Conservation (phyloP, 2,797 vertebrate species). For the Semotilus atromaculatus region DNA sequence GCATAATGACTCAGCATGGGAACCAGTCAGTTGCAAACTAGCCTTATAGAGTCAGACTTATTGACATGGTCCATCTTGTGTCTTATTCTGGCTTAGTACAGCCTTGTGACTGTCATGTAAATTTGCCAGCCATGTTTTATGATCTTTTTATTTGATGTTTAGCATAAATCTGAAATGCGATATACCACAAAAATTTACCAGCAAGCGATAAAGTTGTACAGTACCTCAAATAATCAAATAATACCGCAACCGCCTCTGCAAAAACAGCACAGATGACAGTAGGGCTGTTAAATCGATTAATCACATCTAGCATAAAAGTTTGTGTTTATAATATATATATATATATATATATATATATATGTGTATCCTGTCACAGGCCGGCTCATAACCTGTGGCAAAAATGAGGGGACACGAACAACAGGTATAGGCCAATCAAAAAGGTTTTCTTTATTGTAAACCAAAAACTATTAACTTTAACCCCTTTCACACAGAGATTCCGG, state of each 20-base stretch:
- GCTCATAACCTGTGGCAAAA: too few species aligned
- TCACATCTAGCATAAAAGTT: too few species aligned
- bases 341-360: too few species aligned
- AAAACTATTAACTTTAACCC: too few species aligned
- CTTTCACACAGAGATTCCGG: too few species aligned
- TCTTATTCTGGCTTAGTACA: background rate
- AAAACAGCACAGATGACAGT: background rate
- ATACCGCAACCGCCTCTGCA: background rate
- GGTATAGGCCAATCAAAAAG: too few species aligned
- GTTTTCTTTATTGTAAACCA: too few species aligned
- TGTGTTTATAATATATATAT: too few species aligned
- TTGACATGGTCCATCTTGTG: background rate
- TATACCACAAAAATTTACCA: background rate
- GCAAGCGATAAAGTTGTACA: background rate
- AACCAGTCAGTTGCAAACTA: slow-evolving; percentile 12
- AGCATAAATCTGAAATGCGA: background rate
- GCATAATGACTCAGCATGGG: slow-evolving; percentile 34
- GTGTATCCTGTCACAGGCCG: too few species aligned
- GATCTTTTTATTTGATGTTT: background rate
- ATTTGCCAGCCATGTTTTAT: background rate
- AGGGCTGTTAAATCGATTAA: too few species aligned
- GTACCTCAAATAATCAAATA: background rate
- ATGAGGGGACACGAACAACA: too few species aligned
- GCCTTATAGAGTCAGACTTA: slow-evolving; percentile 4
- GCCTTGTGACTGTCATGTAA: background rate